These are phyloP conservation scores for Chauna torquata DNA, from an alignment of 2,113 vertebrate genomes.

Conservation along the genomic window DNA sequence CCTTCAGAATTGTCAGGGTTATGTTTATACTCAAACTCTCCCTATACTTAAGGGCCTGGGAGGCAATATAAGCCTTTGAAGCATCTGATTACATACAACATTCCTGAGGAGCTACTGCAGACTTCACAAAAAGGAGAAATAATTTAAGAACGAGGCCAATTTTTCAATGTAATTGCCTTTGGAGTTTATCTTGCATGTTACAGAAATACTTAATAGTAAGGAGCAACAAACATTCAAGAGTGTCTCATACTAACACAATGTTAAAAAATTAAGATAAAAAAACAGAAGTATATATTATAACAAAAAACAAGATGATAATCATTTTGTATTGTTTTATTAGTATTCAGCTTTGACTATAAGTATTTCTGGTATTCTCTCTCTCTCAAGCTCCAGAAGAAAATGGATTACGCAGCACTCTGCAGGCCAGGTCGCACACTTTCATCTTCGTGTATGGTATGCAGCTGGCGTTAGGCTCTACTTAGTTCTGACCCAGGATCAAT, in stretches of 20 bases:
- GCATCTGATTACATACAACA: background rate
- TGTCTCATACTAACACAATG: background rate
- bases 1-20: background rate
- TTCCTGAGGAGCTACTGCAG: constrained; percentile 26
- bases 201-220: background rate
- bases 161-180: background rate
- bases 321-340: background rate
- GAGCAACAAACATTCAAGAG: background rate
- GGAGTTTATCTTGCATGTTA: background rate
- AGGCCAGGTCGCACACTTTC: background rate
- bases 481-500: background rate
- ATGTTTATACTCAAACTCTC: background rate
- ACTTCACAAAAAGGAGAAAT: background rate
- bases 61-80: background rate
- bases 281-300: background rate
- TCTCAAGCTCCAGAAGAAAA: background rate
- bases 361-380: background rate
- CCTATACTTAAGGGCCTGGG: background rate
- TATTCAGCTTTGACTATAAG: background rate
- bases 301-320: background rate
- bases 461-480: background rate
- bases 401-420: background rate
- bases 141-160: background rate
- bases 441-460: background rate
- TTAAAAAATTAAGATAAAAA: background rate